Percentiles rank a stretch among this genome's conserved stretches.
These are phyloP conservation scores for Aspidapion aeneum DNA, from an alignment of 2,888 invertebrate species.

Conservation along the genomic window DNA sequence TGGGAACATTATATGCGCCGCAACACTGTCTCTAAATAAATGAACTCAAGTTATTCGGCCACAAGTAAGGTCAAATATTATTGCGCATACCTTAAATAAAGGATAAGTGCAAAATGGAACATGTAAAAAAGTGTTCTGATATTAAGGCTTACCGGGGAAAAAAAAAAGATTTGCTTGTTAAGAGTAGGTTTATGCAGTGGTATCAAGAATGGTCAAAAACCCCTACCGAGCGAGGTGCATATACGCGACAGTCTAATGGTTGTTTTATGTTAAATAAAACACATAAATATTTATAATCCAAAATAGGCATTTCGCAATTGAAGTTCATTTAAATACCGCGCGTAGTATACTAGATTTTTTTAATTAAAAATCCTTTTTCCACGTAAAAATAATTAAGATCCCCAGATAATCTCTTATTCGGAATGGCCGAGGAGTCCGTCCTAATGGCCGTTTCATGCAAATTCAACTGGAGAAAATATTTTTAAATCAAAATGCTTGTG, in stretches of 20 bases:
- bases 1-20: no score
- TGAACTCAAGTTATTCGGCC: no score
- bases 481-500: slow-evolving; percentile 15
- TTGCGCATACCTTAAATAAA: no score
- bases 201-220: not conserved
- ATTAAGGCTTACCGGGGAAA: no score
- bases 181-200: no score
- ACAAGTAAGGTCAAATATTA: no score
- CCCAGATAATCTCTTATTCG: slow-evolving; percentile 22
- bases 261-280: slow-evolving; percentile 1
- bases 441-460: slow-evolving; percentile 24
- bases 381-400: slow-evolving; percentile 26
- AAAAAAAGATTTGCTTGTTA: no score
- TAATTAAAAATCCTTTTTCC: slow-evolving; percentile 22
- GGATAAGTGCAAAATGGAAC: not conserved
- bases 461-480: slow-evolving; percentile 10
- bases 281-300: slow-evolving; percentile 3
- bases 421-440: slow-evolving; percentile 19
- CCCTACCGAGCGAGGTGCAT: not conserved
- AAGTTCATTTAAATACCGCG: slow-evolving; percentile 22
- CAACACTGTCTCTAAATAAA: no score
- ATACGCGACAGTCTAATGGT: not conserved
- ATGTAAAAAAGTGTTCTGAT: not conserved
- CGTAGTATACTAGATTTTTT: slow-evolving; percentile 12
- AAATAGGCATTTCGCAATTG: slow-evolving; percentile 21